Percentiles rank a stretch among this genome's conserved stretches.
Evolutionary conservation across 2,888 invertebrate genomes (phyloP).

Genomic region (Papilio gigon): DNA sequence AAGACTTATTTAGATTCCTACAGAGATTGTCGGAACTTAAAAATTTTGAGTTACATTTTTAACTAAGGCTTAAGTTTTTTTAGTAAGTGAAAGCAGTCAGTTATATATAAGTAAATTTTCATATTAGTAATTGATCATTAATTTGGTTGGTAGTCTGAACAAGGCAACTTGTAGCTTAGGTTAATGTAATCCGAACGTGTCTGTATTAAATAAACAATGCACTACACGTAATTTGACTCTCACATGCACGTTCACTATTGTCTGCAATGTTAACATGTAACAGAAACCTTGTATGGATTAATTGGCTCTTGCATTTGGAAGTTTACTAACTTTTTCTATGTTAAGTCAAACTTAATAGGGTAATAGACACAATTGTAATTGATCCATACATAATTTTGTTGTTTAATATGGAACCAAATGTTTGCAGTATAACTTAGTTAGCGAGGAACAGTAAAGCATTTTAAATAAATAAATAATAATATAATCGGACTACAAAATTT

Average conservation of each 20-base stretch:
- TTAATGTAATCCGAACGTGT: background rate
- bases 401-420: background rate
- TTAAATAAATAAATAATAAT: background rate
- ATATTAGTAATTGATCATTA: background rate
- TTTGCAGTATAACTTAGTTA: background rate
- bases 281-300: background rate
- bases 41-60: too few relatives aligned
- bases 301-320: background rate
- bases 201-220: background rate
- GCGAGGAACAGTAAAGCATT: background rate
- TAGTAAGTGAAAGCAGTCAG: too few relatives aligned
- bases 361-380: background rate
- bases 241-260: background rate
- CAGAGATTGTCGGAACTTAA: too few relatives aligned
- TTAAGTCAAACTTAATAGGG: background rate
- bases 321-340: background rate
- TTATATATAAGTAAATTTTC: background rate
- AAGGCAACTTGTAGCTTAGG: background rate
- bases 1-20: too few relatives aligned
- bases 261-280: conserved; percentile 11
- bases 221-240: conserved; percentile 3
- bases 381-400: background rate
- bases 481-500: too few relatives aligned
- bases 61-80: too few relatives aligned
- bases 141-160: background rate